Percentiles rank a stretch among this genome's conserved stretches.
phyloP scores from a whole-genome alignment of 1,140 invertebrate species.

The Odontomachus brunneus region DNA sequence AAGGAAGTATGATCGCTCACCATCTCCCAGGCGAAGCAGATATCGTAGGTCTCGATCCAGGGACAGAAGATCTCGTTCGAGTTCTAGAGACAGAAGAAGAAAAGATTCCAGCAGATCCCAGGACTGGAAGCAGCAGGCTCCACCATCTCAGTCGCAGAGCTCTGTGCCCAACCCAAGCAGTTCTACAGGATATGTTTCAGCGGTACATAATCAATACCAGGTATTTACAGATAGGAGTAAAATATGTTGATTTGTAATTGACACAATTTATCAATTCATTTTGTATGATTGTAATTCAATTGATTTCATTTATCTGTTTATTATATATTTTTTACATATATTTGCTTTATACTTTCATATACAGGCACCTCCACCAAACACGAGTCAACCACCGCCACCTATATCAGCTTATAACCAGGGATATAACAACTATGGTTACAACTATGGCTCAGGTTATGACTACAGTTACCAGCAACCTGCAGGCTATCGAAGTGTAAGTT shows the following conservation, averaged over 20 bases:
- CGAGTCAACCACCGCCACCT: slow-evolving; percentile 81
- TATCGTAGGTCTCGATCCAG: slow-evolving; percentile 82
- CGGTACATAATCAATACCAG: slow-evolving; percentile 83
- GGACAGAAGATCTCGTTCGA: slow-evolving; percentile 79
- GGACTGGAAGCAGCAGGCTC: slow-evolving; percentile 79
- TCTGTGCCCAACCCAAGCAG: slow-evolving; percentile 67
- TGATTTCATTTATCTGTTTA: background rate
- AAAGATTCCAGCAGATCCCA: slow-evolving; percentile 75
- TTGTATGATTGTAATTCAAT: too few relatives aligned
- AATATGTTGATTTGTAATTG: background rate
- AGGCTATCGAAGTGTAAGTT: slow-evolving; percentile 83
- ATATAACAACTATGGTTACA: slow-evolving; percentile 82
- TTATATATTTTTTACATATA: slow-evolving; percentile 13
- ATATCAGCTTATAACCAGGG: slow-evolving; percentile 79
- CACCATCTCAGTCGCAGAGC: slow-evolving; percentile 69
- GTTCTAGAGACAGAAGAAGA: slow-evolving; percentile 79
- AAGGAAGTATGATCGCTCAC: slow-evolving; percentile 83
- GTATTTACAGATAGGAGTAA: slow-evolving; percentile 64
- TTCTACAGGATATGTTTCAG: slow-evolving; percentile 77
- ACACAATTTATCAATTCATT: too few relatives aligned
- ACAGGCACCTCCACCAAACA: slow-evolving; percentile 79
- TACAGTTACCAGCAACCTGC: slow-evolving; percentile 80
- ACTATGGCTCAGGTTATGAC: slow-evolving; percentile 80
- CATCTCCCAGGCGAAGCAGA: slow-evolving; percentile 81
- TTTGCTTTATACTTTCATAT: slow-evolving; percentile 1